Percentiles rank a stretch among this genome's conserved stretches.
Conservation (phyloP, 2,888 invertebrate genomes). For the Odontocolon sp. region DNA sequence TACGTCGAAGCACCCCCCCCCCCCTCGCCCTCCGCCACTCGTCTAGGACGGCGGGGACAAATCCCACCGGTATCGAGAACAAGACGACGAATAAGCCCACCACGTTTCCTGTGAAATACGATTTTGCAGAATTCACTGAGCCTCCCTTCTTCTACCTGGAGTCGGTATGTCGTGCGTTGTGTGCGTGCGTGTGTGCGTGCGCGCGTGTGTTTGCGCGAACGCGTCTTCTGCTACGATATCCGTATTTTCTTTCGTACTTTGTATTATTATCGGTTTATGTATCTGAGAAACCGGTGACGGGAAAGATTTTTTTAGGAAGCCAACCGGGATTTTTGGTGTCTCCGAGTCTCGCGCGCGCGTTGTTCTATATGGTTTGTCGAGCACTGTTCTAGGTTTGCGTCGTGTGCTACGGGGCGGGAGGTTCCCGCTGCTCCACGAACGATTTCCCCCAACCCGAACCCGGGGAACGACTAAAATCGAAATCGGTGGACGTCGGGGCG, state of each 20-base stretch:
- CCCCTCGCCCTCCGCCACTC: background rate
- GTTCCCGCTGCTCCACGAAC: constrained; percentile 64
- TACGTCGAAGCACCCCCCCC: constrained; percentile 1
- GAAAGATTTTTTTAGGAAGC: background rate
- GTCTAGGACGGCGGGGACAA: too few relatives aligned
- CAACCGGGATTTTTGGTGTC: background rate
- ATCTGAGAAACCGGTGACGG: background rate
- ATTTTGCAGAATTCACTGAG: constrained; percentile 25
- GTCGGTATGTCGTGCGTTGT: too few relatives aligned
- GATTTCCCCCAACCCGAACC: constrained; percentile 79
- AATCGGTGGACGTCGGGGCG: constrained; percentile 79
- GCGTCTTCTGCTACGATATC: constrained; percentile 56
- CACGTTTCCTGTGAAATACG: constrained; percentile 49
- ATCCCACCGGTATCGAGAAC: constrained; percentile 29
- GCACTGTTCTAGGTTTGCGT: background rate
- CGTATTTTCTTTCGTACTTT: background rate
- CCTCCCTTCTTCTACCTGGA: constrained; percentile 10
- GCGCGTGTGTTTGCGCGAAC: constrained; percentile 16
- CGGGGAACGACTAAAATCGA: constrained; percentile 80
- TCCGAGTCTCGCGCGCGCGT: background rate
- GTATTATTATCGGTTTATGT: constrained; percentile 3
- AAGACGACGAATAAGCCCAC: constrained; percentile 54
- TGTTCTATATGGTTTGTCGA: constrained; percentile 13
- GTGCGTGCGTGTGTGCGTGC: too few relatives aligned
- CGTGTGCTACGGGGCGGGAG: constrained; percentile 19